Base-by-base conservation (phyloP, 2,888 invertebrate genomes). In the Phrixothrix hirtus region DNA sequence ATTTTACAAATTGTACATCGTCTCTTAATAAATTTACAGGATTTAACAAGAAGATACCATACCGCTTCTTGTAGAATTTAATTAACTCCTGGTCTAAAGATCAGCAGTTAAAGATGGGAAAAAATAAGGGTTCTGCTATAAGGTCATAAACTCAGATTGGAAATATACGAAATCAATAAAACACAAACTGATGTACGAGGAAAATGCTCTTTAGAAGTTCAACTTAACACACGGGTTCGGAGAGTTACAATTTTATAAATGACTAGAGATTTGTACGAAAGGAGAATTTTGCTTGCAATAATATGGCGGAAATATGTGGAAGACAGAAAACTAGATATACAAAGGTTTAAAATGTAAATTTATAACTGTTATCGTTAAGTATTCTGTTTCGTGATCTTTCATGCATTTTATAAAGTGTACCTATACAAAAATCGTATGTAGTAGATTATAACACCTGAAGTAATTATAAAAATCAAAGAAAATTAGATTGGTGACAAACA, bases 181-280 rank as follows among this genome's bases (percentile, higher is more conserved):
- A 29, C 3, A 10, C 9, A 9, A 29, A 29, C 4, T 29, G 29
- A 29, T 29, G 2, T 29, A 29, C 29, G 29, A 29, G 3, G 9
- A 9, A 29, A 29, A 29, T 9, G 9, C 9, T 9, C 29, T 9
- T 29, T 29, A 29, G 29, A 29, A 29, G 3, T 29, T 29, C 29
- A 9, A 29, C 29, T 29, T 29, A n/a, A 10, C 29, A 29, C 4
- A 29, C 29, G 29, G 11, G 2, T 29, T 29, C 29, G 11, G 2
- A 21, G 21, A 32, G 32, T 32, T 32, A 32, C 32, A 12, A 12
- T 11, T 32, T 32, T 32, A 32, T 32, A 32, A 32, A 32, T 32
- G 32, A 32, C 32, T 14, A 10, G 14, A 32, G 14, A 32, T 32
- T 32, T 32, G 14, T 4, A 2, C 32, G 12, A 32, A 32, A 32